Evolutionary conservation across 2,888 invertebrate genomes (phyloP), one percentile per base, ranked within the genome.

Genomic region (Phaedon cochleariae): DNA sequence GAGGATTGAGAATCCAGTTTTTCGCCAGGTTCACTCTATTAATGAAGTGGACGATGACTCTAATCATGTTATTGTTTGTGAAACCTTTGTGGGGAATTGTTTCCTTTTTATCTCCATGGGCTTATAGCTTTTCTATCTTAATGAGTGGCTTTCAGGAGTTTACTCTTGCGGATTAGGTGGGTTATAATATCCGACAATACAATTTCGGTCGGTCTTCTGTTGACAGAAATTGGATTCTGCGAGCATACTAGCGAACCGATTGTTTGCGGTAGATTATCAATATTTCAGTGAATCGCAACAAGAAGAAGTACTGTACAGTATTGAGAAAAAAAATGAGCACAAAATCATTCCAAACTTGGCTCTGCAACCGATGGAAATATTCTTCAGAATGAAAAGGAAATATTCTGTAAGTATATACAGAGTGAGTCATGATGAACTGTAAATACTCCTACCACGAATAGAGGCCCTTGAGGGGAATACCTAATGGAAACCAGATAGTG

Each of bases 51-150:
- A 72, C 75, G 73, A 74, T 74, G 70, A 74, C 75, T 76, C 76
- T 78, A 77, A 78, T 79, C 76, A 75, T 76, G 74, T 78, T 76
- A 77, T 77, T 76, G 75, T 74, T 75, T 69, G 69, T 64, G 73
- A 69, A 68, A 69, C 67, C 73, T 69, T 73, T 71, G 70, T 65
- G 31, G 26, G 51, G 26, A 58, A 59, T 66, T 59, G 52, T 55
- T 55, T 63, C 45, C 49, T 57, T 69, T 72, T 74, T 73, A 69
- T 70, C 64, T 69, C 62, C 62, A 55, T 60, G 54, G 53, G 65
- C 67, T 69, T 67, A 61, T 46, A 45, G 64, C 63, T 61, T 67
- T 64, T 55, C 34, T 67, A 67, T 69, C 69, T 67, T 67, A 67
- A 67, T 63, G 63, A 63, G 67, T 60, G 67, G 63, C 45, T 60